phyloP scores from a whole-genome alignment of 2,888 invertebrate species.

The Rugalucina vietnamica region DNA sequence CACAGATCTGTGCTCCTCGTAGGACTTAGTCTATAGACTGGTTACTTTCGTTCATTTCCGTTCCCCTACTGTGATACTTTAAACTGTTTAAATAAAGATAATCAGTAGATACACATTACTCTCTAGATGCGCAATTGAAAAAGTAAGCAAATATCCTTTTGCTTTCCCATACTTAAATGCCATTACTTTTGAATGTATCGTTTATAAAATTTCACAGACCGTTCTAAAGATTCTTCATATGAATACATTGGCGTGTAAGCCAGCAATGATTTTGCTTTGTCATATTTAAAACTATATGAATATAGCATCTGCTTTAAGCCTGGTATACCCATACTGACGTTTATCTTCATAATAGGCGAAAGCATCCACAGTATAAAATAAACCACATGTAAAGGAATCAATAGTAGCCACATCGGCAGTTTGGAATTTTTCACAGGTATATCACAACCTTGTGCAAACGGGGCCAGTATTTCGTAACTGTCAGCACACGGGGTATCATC shows the following conservation, averaged over 20 bases:
- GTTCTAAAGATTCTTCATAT: slow-evolving; percentile 81
- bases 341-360: slow-evolving; percentile 34
- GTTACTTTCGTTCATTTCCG: too few relatives aligned
- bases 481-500: slow-evolving; percentile 87
- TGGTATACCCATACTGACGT: slow-evolving; percentile 25
- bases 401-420: slow-evolving; percentile 77
- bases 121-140: too few relatives aligned
- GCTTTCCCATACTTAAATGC: too few relatives aligned
- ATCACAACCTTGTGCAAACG: slow-evolving; percentile 65
- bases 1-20: too few relatives aligned
- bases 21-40: too few relatives aligned
- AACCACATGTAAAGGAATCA: slow-evolving; percentile 65
- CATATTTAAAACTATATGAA: slow-evolving; percentile 86
- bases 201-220: slow-evolving; percentile 40
- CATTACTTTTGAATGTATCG: not conserved
- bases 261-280: slow-evolving; percentile 86
- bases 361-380: slow-evolving; percentile 59
- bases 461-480: slow-evolving; percentile 84
- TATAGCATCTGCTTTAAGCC: slow-evolving; percentile 74
- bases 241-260: slow-evolving; percentile 85
- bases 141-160: too few relatives aligned
- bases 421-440: not conserved
- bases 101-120: too few relatives aligned
- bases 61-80: too few relatives aligned
- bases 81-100: too few relatives aligned